phyloP scores from a whole-genome alignment of 2,113 vertebrate genomes.

The Theristicus caerulescens region DNA sequence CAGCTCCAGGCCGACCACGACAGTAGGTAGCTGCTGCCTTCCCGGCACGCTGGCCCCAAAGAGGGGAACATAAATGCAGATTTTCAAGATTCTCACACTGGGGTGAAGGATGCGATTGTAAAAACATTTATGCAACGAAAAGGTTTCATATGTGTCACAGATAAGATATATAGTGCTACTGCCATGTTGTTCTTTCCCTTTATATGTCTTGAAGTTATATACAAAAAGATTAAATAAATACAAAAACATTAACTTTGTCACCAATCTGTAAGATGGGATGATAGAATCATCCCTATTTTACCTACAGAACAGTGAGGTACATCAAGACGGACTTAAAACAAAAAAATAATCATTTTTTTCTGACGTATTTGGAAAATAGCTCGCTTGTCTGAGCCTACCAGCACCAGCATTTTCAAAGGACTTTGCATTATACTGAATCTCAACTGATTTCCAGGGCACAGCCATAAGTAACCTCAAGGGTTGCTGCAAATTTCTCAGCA shows the following conservation, averaged over 20 bases:
- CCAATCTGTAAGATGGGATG: not conserved
- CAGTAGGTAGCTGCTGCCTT: not conserved
- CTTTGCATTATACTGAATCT: rapidly evolving
- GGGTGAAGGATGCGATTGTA: not conserved
- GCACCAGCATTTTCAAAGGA: not conserved
- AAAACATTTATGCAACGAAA: not conserved
- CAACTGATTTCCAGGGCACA: not conserved
- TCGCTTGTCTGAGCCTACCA: not conserved
- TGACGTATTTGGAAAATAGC: not conserved
- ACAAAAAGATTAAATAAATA: not conserved
- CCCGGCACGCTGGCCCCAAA: too few relatives aligned
- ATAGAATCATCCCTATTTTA: not conserved
- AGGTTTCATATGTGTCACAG: not conserved
- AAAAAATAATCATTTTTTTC: not conserved
- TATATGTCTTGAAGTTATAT: rapidly evolving
- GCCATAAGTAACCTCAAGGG: not conserved
- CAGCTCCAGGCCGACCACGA: not conserved
- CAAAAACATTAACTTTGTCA: not conserved
- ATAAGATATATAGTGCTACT: not conserved
- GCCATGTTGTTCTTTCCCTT: not conserved
- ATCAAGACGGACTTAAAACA: not conserved
- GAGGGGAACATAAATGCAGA: too few relatives aligned
- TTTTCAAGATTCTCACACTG: not conserved
- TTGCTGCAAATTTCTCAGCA: not conserved
- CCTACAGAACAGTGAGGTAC: not conserved